phyloP scores from a whole-genome alignment of 1,140 invertebrate species.

The Parapsyche elsis region DNA sequence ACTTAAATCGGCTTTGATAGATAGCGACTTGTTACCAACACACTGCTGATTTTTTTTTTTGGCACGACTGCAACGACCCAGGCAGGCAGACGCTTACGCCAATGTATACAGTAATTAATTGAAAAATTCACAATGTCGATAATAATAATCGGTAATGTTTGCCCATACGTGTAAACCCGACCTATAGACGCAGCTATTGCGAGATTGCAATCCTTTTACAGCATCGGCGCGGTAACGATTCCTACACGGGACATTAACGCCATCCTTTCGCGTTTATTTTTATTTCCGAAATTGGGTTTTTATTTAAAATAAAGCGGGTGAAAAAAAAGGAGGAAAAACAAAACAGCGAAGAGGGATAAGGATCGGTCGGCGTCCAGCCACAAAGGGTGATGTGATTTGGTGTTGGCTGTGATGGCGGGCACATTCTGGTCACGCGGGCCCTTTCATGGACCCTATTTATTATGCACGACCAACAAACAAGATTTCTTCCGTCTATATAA shows the following conservation, averaged over 20 bases:
- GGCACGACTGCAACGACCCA: too few species aligned
- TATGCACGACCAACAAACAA: constrained; percentile 27
- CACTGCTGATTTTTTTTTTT: too few species aligned
- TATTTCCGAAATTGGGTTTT: not conserved
- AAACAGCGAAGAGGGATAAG: constrained; percentile 10
- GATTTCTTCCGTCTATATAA: constrained; percentile 39
- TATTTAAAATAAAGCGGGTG: not conserved
- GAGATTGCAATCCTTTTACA: constrained; percentile 14
- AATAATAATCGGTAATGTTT: too few species aligned
- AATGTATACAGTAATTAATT: too few species aligned
- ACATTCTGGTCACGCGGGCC: constrained; percentile 41
- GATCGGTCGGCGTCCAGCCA: constrained; percentile 11
- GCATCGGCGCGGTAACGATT: not conserved
- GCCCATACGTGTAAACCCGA: too few species aligned
- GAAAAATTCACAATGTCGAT: too few species aligned
- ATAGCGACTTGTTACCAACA: too few species aligned
- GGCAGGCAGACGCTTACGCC: too few species aligned
- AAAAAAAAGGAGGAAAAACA: constrained; percentile 7
- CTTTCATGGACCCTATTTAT: constrained; percentile 37
- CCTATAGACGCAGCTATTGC: not conserved
- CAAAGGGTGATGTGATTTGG: constrained; percentile 31
- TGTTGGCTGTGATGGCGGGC: constrained; percentile 16
- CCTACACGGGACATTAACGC: constrained; percentile 3
- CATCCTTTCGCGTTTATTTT: not conserved
- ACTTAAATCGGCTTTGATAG: too few species aligned